Conservation (phyloP, 2,113 vertebrate genomes). For the Astur gentilis region DNA sequence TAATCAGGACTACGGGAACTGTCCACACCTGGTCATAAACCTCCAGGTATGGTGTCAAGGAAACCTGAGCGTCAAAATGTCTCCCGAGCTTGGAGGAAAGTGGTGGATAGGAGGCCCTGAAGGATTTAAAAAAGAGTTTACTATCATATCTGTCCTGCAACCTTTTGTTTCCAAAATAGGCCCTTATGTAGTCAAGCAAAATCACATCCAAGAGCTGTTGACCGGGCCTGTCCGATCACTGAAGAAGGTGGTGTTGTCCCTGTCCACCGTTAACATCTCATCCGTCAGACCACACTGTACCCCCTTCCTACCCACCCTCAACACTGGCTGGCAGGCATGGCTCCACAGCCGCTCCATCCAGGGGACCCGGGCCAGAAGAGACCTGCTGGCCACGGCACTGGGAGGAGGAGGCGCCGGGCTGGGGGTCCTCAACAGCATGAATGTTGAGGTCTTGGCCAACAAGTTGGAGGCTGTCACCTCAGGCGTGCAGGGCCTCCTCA, state of each 20-base stretch:
- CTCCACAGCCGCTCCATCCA: conserved; percentile 58
- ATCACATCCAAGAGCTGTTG: conserved; percentile 53
- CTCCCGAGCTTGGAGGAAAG: neutral
- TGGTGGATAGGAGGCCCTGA: conserved; percentile 45
- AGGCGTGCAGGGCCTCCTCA: neutral
- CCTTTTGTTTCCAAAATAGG: conserved; percentile 56
- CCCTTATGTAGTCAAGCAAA: conserved; percentile 50
- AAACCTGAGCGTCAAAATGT: neutral
- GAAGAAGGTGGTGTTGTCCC: conserved; percentile 57
- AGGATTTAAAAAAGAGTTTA: conserved; percentile 36
- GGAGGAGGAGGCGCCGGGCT: conserved; percentile 20
- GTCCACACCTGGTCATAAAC: conserved; percentile 2
- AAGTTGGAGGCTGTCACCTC: conserved; percentile 40
- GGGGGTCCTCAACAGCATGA: conserved; percentile 57
- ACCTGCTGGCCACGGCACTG: conserved; percentile 22
- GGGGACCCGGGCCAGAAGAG: conserved; percentile 1
- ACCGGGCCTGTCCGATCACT: conserved; percentile 45
- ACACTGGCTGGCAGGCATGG: conserved; percentile 26
- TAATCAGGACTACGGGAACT: neutral
- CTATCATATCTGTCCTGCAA: neutral
- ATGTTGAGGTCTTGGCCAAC: conserved; percentile 36
- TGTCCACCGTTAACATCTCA: conserved; percentile 54
- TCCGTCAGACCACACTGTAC: conserved; percentile 30
- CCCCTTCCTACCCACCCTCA: conserved; percentile 44
- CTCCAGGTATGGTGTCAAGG: conserved; percentile 44